A percentile compares a stretch with the other conserved stretches of the same genome.
Conservation (phyloP, 2,113 vertebrate species). For the Elachura formosa region DNA sequence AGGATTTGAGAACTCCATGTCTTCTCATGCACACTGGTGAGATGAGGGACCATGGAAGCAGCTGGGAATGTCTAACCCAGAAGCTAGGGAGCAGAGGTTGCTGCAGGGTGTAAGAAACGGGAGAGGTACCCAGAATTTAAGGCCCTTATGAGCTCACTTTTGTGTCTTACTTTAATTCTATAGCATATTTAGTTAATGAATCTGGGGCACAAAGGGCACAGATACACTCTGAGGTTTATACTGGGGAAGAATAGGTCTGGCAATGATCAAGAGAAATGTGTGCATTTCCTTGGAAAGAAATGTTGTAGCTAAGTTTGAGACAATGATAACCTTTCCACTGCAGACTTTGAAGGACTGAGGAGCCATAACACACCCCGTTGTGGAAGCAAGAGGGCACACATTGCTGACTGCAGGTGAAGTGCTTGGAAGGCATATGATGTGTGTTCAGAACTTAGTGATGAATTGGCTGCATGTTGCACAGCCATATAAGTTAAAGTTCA, state of each 20-base stretch:
- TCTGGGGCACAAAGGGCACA: neutral
- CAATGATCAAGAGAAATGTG: neutral
- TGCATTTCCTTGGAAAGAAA: neutral
- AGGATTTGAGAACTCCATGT: neutral
- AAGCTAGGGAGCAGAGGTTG: neutral
- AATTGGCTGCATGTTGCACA: neutral
- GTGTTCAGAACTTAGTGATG: neutral
- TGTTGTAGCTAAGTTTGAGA: neutral
- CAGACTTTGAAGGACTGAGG: neutral
- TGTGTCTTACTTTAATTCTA: neutral
- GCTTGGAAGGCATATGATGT: neutral
- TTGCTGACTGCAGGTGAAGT: neutral
- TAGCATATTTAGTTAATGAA: neutral
- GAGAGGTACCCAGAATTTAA: neutral
- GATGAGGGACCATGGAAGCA: neutral
- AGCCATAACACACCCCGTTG: rapidly evolving
- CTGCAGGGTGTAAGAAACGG: neutral
- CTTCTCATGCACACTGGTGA: neutral
- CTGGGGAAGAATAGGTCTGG: neutral
- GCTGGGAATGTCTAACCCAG: neutral
- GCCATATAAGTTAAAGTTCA: neutral
- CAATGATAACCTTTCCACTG: neutral
- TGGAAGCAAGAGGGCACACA: neutral
- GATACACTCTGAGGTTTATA: neutral
- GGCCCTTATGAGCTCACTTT: neutral